Evolutionary conservation across 2,797 vertebrate genomes (phyloP), one percentile per base, ranked within the genome.

Genomic region (Prionace glauca): DNA sequence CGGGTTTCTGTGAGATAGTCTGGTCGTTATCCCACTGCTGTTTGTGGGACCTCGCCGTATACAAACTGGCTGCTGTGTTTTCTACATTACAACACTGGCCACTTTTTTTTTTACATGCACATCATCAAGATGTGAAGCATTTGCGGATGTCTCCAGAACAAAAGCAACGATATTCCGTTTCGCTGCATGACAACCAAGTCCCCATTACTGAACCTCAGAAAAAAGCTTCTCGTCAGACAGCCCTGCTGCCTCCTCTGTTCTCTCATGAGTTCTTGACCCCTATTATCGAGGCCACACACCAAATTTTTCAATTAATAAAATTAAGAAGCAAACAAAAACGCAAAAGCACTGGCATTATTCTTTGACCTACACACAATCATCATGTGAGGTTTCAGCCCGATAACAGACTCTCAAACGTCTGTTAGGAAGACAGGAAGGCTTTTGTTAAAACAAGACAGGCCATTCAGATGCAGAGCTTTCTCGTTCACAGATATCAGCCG

Each of bases 291-390:
- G 50, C 71, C 74, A 95, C 41, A 11, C 71, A 95, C 71, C 29
- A n/a, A 32, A 95, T 50, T 95, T 77, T 95, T 95, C 93, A 95
- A 95, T 92, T 92, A 92, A 95, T 95, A 72, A 95, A 77, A 95
- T 95, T 95, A 95, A 95, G 93, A 94, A 77, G 71, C 93, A 77
- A 95, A 95, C 69, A 95, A 60, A 77, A 95, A 95, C 45, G 71
- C 71, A 95, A 95, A 95, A 95, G 67, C 29, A 45, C 41, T 74
- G 45, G 71, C 69, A 95, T 77, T 95, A 77, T 95, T 95, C 93
- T 77, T 72, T 95, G 71, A 95, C 93, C 93, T 77, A 95, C 56
- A 56, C 26, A 71, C 50, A 77, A 77, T 95, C 71, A 77, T 77
- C 93, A 95, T 95, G 93, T 95, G 93, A 95, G 45, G 29, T 29